These are phyloP conservation scores for Panopea generosa DNA, from an alignment of 2,888 invertebrate genomes.

Conservation along the genomic window DNA sequence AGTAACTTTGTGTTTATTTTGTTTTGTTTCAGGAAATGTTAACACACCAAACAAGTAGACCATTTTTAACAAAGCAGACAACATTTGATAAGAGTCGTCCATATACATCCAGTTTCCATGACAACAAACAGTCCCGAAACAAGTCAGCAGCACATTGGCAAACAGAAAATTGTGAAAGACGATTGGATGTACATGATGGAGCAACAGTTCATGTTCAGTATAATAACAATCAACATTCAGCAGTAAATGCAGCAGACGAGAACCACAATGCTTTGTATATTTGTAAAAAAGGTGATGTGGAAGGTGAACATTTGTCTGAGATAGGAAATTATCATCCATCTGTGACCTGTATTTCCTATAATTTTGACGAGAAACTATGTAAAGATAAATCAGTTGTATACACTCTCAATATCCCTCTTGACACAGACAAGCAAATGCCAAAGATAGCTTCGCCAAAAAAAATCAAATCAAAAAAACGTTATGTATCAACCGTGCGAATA, in stretches of 20 bases:
- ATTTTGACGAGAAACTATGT: constrained; percentile 4
- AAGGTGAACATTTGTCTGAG: background rate
- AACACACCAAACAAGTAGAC: background rate
- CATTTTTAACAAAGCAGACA: constrained; percentile 6
- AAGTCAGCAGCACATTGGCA: constrained; percentile 18
- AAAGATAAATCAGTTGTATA: constrained; percentile 49
- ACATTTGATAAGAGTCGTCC: background rate
- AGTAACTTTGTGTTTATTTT: background rate
- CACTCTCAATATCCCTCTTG: constrained; percentile 43
- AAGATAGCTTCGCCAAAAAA: background rate
- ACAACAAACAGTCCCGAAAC: no score
- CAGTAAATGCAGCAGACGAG: no score
- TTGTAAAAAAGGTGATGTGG: constrained; percentile 1
- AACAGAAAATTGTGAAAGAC: constrained; percentile 17
- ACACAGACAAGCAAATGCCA: background rate
- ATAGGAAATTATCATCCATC: constrained; percentile 36
- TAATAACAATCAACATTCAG: no score
- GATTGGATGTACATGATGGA: background rate
- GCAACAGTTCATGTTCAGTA: no score
- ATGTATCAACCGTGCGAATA: constrained; percentile 27
- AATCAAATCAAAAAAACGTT: constrained; percentile 7
- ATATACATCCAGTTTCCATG: no score
- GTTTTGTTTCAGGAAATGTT: constrained; percentile 2
- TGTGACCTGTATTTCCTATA: constrained; percentile 41
- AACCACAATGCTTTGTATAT: constrained; percentile 7